Evolutionary conservation across 2,797 vertebrate genomes (phyloP).

Genomic region (Ptychobarbus kaznakovi): DNA sequence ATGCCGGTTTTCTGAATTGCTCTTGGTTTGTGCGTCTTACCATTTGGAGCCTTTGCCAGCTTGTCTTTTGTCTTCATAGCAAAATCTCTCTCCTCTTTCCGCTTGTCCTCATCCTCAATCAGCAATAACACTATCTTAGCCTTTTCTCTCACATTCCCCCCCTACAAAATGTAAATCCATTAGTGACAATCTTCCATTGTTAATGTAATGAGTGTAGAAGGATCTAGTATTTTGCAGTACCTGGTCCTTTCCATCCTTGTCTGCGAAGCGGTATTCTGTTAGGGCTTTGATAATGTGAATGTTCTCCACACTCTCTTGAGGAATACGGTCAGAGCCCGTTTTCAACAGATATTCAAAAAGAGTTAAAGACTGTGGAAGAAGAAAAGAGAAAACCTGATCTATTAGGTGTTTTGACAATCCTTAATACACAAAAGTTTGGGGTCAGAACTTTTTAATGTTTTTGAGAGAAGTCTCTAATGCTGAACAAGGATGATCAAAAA

Average conservation of each 20-base stretch:
- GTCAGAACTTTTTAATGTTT: neutral
- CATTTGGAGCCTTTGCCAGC: constrained; percentile 88
- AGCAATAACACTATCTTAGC: constrained; percentile 93
- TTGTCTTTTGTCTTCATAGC: constrained; percentile 97
- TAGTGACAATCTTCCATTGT: neutral
- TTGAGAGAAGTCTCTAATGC: neutral
- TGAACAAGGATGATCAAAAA: neutral
- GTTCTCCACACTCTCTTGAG: constrained; percentile 94
- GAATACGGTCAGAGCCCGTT: constrained; percentile 93
- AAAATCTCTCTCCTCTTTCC: constrained; percentile 92
- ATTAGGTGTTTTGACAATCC: neutral
- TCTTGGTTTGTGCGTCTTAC: constrained; percentile 69
- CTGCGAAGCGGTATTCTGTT: constrained; percentile 93
- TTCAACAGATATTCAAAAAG: constrained; percentile 96
- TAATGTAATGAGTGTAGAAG: neutral
- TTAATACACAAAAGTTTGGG: neutral
- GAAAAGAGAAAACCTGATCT: neutral
- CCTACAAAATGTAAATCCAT: constrained; percentile 68
- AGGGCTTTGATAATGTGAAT: constrained; percentile 94
- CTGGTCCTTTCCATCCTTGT: constrained; percentile 97
- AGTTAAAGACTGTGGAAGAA: constrained; percentile 81
- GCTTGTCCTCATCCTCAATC: constrained; percentile 91
- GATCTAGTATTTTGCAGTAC: constrained; percentile 59
- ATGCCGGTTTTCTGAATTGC: neutral
- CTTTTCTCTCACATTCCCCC: constrained; percentile 93